Percentiles rank a stretch among this genome's conserved stretches.
Evolutionary conservation across 2,888 invertebrate species (phyloP).

Genomic region (Coelogynopora nodosa): DNA sequence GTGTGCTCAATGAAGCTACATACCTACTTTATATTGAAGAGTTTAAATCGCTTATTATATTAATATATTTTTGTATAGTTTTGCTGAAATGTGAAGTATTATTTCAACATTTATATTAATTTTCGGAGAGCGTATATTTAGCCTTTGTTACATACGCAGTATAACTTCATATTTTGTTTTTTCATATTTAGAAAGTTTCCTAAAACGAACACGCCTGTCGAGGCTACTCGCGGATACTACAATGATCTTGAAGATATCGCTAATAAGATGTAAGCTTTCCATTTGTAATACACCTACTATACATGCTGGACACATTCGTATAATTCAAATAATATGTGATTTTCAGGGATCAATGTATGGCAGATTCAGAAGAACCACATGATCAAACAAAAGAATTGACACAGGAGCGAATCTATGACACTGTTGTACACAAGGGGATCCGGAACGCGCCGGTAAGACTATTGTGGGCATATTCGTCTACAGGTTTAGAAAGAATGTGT

Average conservation of each 20-base stretch:
- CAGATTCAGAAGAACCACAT: not conserved
- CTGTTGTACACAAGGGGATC: constrained; percentile 12
- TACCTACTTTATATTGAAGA: too few relatives aligned
- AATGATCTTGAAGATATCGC: not conserved
- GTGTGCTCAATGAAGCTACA: too few relatives aligned
- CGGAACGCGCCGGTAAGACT: not conserved
- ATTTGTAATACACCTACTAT: not conserved
- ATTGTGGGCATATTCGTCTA: too few relatives aligned
- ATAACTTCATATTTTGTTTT: not conserved
- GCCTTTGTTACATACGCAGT: too few relatives aligned
- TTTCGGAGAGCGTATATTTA: too few relatives aligned
- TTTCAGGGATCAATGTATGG: not conserved
- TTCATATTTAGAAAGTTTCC: not conserved
- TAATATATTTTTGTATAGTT: too few relatives aligned
- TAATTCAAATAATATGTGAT: not conserved
- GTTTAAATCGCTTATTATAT: too few relatives aligned
- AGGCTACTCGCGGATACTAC: not conserved
- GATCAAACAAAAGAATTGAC: not conserved
- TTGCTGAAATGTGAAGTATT: too few relatives aligned
- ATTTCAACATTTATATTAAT: too few relatives aligned
- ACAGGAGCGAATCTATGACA: constrained; percentile 7
- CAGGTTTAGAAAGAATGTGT: too few relatives aligned
- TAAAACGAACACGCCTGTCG: not conserved
- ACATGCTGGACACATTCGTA: not conserved
- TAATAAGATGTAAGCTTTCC: not conserved